Conservation (phyloP, 2,113 vertebrate genomes). For the Oryzias javanicus region DNA sequence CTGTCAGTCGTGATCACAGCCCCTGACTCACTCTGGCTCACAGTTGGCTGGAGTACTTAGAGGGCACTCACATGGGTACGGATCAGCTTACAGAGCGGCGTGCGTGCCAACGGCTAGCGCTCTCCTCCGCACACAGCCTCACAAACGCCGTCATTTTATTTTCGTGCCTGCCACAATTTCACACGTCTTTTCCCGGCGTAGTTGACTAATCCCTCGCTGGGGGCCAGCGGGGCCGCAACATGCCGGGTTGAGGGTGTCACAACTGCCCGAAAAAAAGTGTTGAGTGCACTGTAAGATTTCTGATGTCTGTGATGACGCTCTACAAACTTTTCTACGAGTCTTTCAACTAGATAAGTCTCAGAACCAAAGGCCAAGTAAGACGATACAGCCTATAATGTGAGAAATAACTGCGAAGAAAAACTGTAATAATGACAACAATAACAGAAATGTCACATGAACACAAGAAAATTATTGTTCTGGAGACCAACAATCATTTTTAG, state of each 20-base stretch:
- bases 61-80: constrained; percentile 18
- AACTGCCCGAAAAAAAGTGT: constrained; percentile 10
- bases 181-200: constrained; percentile 72
- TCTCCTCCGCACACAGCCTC: constrained; percentile 57
- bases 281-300: too few relatives aligned
- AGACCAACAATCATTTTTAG: too few relatives aligned
- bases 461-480: too few relatives aligned
- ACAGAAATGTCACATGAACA: too few relatives aligned
- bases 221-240: constrained; percentile 32
- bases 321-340: too few relatives aligned
- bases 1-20: constrained; percentile 50
- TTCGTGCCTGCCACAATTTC: constrained; percentile 75
- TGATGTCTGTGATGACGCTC: too few relatives aligned
- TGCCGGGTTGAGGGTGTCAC: constrained; percentile 48
- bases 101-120: constrained; percentile 63
- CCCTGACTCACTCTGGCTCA: constrained; percentile 54
- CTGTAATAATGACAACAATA: too few relatives aligned
- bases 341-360: too few relatives aligned
- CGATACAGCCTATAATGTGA: too few relatives aligned
- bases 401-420: too few relatives aligned
- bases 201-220: constrained; percentile 67
- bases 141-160: constrained; percentile 70
- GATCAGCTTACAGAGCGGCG: constrained; percentile 61
- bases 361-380: too few relatives aligned
- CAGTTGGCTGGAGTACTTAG: constrained; percentile 28